A percentile compares a stretch with the other conserved stretches of the same genome.
Conservation (phyloP, 2,888 invertebrate genomes). For the Pheosia tremula region DNA sequence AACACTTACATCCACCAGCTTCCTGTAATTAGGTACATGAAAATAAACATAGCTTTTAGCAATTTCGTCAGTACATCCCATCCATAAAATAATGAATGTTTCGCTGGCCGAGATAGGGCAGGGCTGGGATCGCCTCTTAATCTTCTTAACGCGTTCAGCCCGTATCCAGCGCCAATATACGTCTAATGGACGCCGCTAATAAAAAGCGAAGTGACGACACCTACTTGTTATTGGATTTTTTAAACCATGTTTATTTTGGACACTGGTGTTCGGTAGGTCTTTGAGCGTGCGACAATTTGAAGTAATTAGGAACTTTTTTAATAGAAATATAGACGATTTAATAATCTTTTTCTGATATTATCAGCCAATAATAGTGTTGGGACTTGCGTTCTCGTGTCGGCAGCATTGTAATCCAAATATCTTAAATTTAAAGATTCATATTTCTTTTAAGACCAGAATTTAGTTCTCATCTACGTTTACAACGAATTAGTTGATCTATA, state of each 20-base stretch:
- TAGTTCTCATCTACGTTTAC: no score
- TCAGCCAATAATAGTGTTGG: no score
- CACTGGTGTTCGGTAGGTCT: not conserved
- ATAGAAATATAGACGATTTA: no score
- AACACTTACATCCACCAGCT: no score
- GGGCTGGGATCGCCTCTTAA: conserved; percentile 33
- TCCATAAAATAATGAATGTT: conserved; percentile 28
- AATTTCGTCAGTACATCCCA: conserved; percentile 9
- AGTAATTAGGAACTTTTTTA: no score
- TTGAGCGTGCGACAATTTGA: no score
- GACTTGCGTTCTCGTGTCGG: no score
- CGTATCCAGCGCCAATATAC: conserved; percentile 27
- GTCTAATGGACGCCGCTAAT: conserved; percentile 32
- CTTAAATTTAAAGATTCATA: no score
- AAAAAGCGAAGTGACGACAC: conserved; percentile 25
- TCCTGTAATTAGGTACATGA: not conserved
- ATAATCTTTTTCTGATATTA: no score
- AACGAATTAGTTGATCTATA: no score
- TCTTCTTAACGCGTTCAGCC: conserved; percentile 34
- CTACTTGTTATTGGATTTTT: conserved; percentile 15
- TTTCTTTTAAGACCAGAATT: no score
- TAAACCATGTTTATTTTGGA: not conserved
- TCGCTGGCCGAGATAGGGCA: conserved; percentile 21
- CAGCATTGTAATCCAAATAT: no score
- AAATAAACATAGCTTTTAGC: not conserved